phyloP scores from a whole-genome alignment of 1,140 invertebrate genomes.

The Drosophila auraria region DNA sequence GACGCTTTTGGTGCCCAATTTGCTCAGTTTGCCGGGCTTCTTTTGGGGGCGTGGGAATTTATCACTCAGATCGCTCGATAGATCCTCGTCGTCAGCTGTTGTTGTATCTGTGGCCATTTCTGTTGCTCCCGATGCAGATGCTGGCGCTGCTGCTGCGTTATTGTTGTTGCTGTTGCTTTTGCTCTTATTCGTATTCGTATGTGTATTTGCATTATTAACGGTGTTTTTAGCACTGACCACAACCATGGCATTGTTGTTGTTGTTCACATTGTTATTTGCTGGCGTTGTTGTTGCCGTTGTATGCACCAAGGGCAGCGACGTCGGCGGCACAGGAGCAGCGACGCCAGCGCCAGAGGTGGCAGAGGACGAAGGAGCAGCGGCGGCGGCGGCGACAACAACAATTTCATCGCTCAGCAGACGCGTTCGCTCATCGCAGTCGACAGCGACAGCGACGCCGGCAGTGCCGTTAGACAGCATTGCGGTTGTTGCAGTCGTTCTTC shows the following conservation, averaged over 20 bases:
- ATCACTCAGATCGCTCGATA: slow-evolving; percentile 74
- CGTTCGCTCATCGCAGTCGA: slow-evolving; percentile 69
- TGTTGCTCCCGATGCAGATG: slow-evolving; percentile 26
- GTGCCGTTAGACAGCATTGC: slow-evolving; percentile 59
- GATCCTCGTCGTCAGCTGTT: slow-evolving; percentile 62
- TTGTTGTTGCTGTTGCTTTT: slow-evolving; percentile 47
- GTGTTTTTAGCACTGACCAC: slow-evolving; percentile 38
- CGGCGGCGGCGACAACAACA: slow-evolving; percentile 30
- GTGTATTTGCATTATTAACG: slow-evolving; percentile 34
- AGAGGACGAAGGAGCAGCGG: slow-evolving; percentile 16
- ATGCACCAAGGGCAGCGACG: slow-evolving; percentile 68
- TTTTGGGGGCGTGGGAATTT: slow-evolving; percentile 75
- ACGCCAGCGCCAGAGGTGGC: slow-evolving; percentile 2
- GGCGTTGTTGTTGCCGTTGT: slow-evolving; percentile 47
- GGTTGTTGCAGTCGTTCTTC: slow-evolving; percentile 33
- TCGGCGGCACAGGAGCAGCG: slow-evolving; percentile 55
- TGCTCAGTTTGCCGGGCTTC: slow-evolving; percentile 73
- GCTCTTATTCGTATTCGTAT: slow-evolving; percentile 6
- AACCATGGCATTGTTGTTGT: slow-evolving; percentile 45
- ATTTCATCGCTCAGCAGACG: slow-evolving; percentile 55
- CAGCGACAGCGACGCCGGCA: slow-evolving; percentile 27
- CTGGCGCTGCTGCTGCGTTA: slow-evolving; percentile 26
- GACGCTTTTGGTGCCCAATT: slow-evolving; percentile 75
- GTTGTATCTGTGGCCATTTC: slow-evolving; percentile 26
- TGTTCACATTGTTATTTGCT: slow-evolving; percentile 53